phyloP scores from a whole-genome alignment of 2,113 vertebrate genomes.

The Herpetotheres cachinnans region DNA sequence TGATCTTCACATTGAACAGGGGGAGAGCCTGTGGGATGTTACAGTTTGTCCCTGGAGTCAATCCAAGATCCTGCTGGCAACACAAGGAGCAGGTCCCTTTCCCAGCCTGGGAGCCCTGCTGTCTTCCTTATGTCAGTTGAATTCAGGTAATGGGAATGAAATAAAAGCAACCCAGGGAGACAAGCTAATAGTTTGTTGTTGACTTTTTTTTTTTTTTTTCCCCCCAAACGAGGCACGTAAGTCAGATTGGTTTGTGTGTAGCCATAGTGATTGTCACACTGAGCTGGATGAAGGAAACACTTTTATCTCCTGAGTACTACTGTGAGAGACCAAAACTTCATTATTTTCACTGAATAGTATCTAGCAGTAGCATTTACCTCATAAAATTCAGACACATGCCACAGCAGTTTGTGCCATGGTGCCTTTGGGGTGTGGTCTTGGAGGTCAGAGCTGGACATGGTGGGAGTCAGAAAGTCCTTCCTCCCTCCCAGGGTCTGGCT shows the following conservation, averaged over 20 bases:
- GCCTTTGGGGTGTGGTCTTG: not conserved
- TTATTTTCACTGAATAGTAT: not conserved
- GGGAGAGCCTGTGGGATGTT: not conserved
- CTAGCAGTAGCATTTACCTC: not conserved
- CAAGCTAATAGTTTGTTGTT: not conserved
- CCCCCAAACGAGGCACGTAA: not conserved
- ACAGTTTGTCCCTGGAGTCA: not conserved
- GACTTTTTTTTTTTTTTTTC: not conserved
- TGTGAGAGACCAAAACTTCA: not conserved
- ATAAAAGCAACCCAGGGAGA: not conserved
- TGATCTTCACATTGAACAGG: not conserved
- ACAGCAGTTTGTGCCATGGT: not conserved
- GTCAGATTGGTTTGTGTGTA: not conserved
- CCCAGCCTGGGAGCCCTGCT: not conserved
- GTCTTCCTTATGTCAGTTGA: not conserved
- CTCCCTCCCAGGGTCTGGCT: not conserved
- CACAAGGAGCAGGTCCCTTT: not conserved
- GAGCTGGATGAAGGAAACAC: not conserved
- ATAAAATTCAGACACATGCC: not conserved
- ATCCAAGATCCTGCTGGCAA: not conserved
- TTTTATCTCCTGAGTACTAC: not conserved
- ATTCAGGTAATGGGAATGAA: not conserved
- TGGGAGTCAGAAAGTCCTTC: not conserved
- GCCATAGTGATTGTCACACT: not conserved
- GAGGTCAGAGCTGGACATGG: not conserved